These are phyloP conservation scores for Oryctolagus cuniculus DNA, from an alignment of 2,113 vertebrate genomes.

Conservation along the genomic window mOryCun1.1 NC_091437.1:8121001-8121500, in stretches of 20 bases:
- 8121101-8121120: background rate
- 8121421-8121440: background rate
- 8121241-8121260: background rate
- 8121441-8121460: slow-evolving; percentile 32
- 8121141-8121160: slow-evolving; percentile 52
- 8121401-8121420: slow-evolving; percentile 22
- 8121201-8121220: slow-evolving; percentile 62
- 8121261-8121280: background rate
- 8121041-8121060: background rate
- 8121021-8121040: background rate
- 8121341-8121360: background rate
- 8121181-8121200: slow-evolving; percentile 47
- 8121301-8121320: background rate
- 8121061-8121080: background rate
- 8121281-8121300: slow-evolving; percentile 13
- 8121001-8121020: background rate
- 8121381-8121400: slow-evolving; percentile 36
- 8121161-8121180: slow-evolving; percentile 69
- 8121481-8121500: background rate
- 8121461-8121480: background rate
- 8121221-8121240: slow-evolving; percentile 59
- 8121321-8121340: slow-evolving; percentile 53
- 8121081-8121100: background rate
- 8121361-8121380: background rate
- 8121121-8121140: slow-evolving; percentile 65